phyloP scores from a whole-genome alignment of 2,888 invertebrate species.

The Oscheius sp. region DNA sequence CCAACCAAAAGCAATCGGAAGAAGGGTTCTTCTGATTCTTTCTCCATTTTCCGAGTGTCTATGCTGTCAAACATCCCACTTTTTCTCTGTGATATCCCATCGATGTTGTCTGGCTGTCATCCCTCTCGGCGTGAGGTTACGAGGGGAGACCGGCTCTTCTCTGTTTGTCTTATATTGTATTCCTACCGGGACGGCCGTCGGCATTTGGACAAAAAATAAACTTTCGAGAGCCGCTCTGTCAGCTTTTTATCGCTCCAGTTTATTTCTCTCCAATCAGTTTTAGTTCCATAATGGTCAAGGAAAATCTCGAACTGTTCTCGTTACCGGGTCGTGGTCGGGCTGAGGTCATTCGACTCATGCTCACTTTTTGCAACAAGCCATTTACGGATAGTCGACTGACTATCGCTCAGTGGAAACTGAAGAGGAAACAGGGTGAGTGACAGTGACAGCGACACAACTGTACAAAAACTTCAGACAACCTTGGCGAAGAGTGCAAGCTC shows the following conservation, averaged over 20 bases:
- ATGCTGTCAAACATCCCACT: no score
- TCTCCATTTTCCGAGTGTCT: no score
- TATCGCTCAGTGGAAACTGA: conserved; percentile 56
- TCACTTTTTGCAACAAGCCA: conserved; percentile 47
- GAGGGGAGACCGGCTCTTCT: conserved; percentile 27
- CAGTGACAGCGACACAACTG: not conserved
- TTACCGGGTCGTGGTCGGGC: conserved; percentile 62
- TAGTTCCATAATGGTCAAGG: conserved; percentile 8
- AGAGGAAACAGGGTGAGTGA: conserved; percentile 47
- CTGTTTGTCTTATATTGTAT: conserved; percentile 39
- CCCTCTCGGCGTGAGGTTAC: conserved; percentile 7
- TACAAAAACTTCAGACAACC: conserved; percentile 46
- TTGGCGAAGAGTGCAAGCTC: conserved; percentile 56
- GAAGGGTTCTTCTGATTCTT: no score
- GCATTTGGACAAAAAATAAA: conserved; percentile 29
- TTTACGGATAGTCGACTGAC: conserved; percentile 59
- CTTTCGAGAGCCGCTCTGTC: conserved; percentile 24
- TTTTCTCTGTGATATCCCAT: no score
- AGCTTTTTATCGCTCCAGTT: not conserved
- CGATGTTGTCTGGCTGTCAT: not conserved
- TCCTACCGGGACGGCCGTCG: conserved; percentile 24
- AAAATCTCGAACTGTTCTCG: conserved; percentile 52
- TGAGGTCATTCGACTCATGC: conserved; percentile 62
- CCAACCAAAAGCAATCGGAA: no score
- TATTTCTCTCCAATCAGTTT: not conserved